Evolutionary conservation across 2,113 vertebrate genomes (phyloP).

Genomic region (Pantherophis guttatus): DNA sequence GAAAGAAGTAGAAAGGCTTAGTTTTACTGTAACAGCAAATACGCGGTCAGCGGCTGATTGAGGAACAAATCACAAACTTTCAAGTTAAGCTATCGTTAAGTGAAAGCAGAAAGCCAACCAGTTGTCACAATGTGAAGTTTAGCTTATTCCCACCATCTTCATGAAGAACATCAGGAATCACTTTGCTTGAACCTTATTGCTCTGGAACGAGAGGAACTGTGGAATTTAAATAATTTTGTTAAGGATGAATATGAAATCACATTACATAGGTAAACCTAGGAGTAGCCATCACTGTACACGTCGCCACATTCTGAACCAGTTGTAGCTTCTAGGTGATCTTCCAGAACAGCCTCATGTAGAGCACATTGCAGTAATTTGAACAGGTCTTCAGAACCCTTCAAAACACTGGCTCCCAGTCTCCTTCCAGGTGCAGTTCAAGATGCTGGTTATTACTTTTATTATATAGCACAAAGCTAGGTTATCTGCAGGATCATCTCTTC

Average conservation of each 20-base stretch:
- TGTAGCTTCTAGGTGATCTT: not conserved
- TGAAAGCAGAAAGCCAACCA: not conserved
- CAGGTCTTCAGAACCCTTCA: not conserved
- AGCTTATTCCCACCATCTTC: not conserved
- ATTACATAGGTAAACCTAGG: not conserved
- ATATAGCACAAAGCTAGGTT: not conserved
- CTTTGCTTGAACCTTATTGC: not conserved
- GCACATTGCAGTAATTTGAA: not conserved
- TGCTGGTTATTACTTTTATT: not conserved
- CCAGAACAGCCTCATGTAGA: not conserved
- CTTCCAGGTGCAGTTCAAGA: not conserved
- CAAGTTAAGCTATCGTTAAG: not conserved
- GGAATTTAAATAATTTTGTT: not conserved
- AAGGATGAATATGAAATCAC: not conserved
- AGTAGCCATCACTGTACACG: not conserved
- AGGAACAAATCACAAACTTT: not conserved
- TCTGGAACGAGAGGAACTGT: not conserved
- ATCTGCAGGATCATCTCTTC: not conserved
- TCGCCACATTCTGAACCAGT: not conserved
- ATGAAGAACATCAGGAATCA: not conserved
- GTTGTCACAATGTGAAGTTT: not conserved
- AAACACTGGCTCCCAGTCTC: not conserved
- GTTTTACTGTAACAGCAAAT: not conserved
- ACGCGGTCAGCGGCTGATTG: not conserved
- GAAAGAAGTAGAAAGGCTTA: not conserved